Evolutionary conservation across 2,797 vertebrate species (phyloP), one percentile per base, ranked within the genome.

Genomic region (Poeciliopsis infans): DNA sequence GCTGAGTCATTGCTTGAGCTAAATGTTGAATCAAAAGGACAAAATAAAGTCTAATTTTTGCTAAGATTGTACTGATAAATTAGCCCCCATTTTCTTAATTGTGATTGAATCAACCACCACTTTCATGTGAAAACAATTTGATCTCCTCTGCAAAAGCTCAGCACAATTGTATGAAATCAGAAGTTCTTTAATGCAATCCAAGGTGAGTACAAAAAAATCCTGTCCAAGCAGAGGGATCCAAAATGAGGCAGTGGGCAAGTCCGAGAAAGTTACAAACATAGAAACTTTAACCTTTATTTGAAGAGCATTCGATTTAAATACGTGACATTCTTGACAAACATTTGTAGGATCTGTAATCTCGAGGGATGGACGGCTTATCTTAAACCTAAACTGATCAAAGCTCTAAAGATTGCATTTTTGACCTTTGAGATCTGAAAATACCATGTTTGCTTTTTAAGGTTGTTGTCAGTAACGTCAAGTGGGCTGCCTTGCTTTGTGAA

Each of bases 381-480:
- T 47, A 49, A n/a, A 51, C 23, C 28, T 11, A 39, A 68, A 69
- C 46, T 2, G 57, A 75, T 64, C 36, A 76, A 39, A 39, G 11
- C 13, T 41, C 47, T 77, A 69, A 16, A 25, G 47, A n/a, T 69
- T 39, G 13, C 20, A 43, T 51, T 53, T 41, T 61, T 76, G n/a
- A 49, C 49, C 61, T 49, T 77, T 20, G 53, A 39, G 12, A 66
- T 76, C 10, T 75, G 55, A 64, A 75, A 64, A 5, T 47, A 43
- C 46, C 31, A 20, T 33, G 36, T 66, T 66, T 75, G 15, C 33
- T 23, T 20, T 49, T 13, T 36, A 45, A 45, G 45, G 18, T 7
- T 64, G 31, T 10, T 7, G 23, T 59, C 55, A 61, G 25, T 47
- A 41, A 64, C 4, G 5, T 33, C 36, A 43, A 69, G 23, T 25